phyloP scores from a whole-genome alignment of 1,140 invertebrate genomes.

The Bilobella aurantiaca region DNA sequence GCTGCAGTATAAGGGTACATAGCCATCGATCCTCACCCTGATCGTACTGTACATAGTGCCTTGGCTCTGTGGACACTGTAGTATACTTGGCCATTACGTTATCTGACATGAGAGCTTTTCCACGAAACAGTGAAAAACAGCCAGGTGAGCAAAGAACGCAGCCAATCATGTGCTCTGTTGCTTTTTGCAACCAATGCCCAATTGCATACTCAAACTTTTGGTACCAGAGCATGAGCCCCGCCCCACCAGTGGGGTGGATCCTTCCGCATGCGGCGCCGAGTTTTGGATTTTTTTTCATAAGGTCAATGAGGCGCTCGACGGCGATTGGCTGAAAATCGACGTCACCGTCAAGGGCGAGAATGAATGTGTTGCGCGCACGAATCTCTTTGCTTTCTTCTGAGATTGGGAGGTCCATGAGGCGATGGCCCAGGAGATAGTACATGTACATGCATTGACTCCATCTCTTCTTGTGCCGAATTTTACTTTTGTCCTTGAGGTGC shows the following conservation, averaged over 20 bases:
- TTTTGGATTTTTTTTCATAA: constrained; percentile 47
- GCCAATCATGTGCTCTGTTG: constrained; percentile 56
- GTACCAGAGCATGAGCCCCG: constrained; percentile 50
- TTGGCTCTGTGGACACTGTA: constrained; percentile 45
- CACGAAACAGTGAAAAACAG: constrained; percentile 51
- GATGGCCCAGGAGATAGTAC: constrained; percentile 52
- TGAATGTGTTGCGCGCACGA: constrained; percentile 47
- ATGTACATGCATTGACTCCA: constrained; percentile 53
- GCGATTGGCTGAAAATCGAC: constrained; percentile 48
- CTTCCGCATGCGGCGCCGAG: constrained; percentile 48
- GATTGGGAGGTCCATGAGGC: constrained; percentile 43
- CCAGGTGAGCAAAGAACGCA: constrained; percentile 55
- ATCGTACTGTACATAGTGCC: constrained; percentile 42
- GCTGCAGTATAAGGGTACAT: constrained; percentile 52
- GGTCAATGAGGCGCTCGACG: constrained; percentile 45
- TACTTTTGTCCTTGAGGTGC: constrained; percentile 43
- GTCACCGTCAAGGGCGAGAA: constrained; percentile 49
- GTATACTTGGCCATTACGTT: constrained; percentile 53
- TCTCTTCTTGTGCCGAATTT: constrained; percentile 43
- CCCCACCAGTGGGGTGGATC: constrained; percentile 30
- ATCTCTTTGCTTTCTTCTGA: constrained; percentile 39
- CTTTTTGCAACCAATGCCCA: constrained; percentile 58
- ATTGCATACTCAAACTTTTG: constrained; percentile 57
- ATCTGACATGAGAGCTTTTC: constrained; percentile 51
- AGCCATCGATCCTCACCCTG: constrained; percentile 55